A percentile compares a stretch with the other conserved stretches of the same genome.
Evolutionary conservation across 2,888 invertebrate genomes (phyloP).

Genomic region (Allolobophora icterica): DNA sequence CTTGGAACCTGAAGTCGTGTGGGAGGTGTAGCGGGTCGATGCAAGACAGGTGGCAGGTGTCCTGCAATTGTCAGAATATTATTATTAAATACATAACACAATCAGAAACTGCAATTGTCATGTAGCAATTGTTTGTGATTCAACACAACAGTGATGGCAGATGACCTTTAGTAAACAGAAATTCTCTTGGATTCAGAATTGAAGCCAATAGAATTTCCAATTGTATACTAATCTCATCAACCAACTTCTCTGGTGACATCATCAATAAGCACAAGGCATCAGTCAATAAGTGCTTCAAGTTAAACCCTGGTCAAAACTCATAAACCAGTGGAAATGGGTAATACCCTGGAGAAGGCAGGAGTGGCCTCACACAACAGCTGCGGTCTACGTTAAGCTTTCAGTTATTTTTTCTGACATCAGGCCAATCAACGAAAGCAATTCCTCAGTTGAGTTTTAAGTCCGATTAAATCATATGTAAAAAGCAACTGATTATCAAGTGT

Average conservation of each 20-base stretch:
- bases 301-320: background rate
- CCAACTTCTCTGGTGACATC: background rate
- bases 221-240: background rate
- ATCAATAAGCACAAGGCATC: background rate
- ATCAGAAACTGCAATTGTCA: too few relatives aligned
- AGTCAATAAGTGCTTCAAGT: background rate
- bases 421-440: background rate
- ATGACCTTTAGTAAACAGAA: background rate
- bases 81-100: background rate
- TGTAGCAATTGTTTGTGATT: too few relatives aligned
- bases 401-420: background rate
- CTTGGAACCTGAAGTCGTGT: constrained; percentile 9
- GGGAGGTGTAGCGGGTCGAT: constrained; percentile 10
- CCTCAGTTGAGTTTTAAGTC: background rate
- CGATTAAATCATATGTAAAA: background rate
- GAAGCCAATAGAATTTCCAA: background rate
- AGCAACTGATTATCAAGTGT: background rate
- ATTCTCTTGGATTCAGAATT: background rate
- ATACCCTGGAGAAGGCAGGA: background rate
- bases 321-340: too few relatives aligned
- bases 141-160: too few relatives aligned
- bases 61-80: background rate
- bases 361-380: too few relatives aligned
- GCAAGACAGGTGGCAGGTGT: background rate
- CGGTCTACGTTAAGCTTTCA: background rate